Percentiles rank a stretch among this genome's conserved stretches.
phyloP scores from a whole-genome alignment of 2,113 vertebrate species.

The Charina bottae region DNA sequence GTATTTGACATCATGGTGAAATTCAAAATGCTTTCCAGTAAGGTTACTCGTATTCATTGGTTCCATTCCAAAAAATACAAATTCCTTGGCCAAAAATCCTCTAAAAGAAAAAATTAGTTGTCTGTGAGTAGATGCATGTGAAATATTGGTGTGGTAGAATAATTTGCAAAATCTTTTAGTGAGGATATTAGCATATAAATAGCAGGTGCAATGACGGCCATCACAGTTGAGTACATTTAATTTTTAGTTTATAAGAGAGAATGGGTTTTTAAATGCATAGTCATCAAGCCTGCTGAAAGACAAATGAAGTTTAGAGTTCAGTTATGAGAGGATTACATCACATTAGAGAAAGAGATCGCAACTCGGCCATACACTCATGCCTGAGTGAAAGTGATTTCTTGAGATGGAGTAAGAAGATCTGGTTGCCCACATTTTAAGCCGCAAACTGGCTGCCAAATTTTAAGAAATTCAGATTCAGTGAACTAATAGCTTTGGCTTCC shows the following conservation, averaged over 20 bases:
- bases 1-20: background rate
- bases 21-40: slow-evolving; percentile 40
- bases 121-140: slow-evolving; percentile 85
- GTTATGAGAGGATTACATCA: slow-evolving; percentile 89
- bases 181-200: slow-evolving; percentile 99
- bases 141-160: slow-evolving; percentile 94
- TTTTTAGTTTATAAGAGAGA: slow-evolving; percentile 99
- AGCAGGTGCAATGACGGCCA: slow-evolving; percentile 94
- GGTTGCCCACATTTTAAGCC: slow-evolving; percentile 72
- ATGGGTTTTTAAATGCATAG: slow-evolving; percentile 97
- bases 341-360: slow-evolving; percentile 75
- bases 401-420: slow-evolving; percentile 67
- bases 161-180: slow-evolving; percentile 96
- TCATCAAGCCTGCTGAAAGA: slow-evolving; percentile 96
- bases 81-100: slow-evolving; percentile 56
- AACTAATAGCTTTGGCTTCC: slow-evolving; percentile 37
- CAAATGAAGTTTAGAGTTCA: slow-evolving; percentile 96
- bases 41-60: slow-evolving; percentile 34
- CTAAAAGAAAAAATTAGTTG: slow-evolving; percentile 70
- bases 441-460: slow-evolving; percentile 83
- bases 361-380: slow-evolving; percentile 69
- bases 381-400: slow-evolving; percentile 76
- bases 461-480: slow-evolving; percentile 63
- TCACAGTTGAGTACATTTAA: slow-evolving; percentile 99
- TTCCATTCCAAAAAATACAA: slow-evolving; percentile 52